Conservation (phyloP, 2,888 invertebrate species). For the Drosophila flavopinicola region DNA sequence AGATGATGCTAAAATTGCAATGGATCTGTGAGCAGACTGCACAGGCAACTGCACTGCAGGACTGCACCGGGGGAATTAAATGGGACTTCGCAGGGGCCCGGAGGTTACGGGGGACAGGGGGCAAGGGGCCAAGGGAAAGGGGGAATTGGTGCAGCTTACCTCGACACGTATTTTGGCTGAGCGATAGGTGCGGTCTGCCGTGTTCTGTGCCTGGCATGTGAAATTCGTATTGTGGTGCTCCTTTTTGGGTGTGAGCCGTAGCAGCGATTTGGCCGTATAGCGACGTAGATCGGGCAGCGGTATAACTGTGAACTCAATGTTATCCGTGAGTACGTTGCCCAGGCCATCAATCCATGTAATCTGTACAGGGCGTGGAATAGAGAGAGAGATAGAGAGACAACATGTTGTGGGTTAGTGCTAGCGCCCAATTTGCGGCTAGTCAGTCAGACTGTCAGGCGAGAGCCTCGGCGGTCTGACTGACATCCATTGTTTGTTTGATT, state of each 20-base stretch:
- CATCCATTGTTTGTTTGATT: conserved; percentile 50
- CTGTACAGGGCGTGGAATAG: conserved; percentile 83
- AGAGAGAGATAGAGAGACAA: neutral
- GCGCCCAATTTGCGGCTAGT: conserved; percentile 19
- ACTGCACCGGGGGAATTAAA: neutral
- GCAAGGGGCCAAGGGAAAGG: neutral
- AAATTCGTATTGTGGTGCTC: conserved; percentile 96
- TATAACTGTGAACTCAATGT: conserved; percentile 91
- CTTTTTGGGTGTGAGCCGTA: conserved; percentile 93
- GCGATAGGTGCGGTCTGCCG: conserved; percentile 93
- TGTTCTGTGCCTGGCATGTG: conserved; percentile 96
- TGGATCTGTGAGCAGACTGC: conserved; percentile 24
- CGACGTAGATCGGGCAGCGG: conserved; percentile 91
- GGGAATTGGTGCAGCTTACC: conserved; percentile 85
- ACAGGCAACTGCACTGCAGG: conserved; percentile 2
- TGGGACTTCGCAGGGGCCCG: no score
- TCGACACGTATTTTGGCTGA: conserved; percentile 92
- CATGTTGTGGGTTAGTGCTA: conserved; percentile 12
- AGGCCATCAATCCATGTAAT: conserved; percentile 97
- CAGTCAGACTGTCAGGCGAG: neutral
- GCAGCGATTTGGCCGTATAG: conserved; percentile 92
- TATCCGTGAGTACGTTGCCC: conserved; percentile 92
- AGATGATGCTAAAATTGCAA: conserved; percentile 45
- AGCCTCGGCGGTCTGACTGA: conserved; percentile 12
- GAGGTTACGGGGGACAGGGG: no score